phyloP scores from a whole-genome alignment of 35 echinoderm and acorn worm genomes.

The Apostichopus californicus region DNA sequence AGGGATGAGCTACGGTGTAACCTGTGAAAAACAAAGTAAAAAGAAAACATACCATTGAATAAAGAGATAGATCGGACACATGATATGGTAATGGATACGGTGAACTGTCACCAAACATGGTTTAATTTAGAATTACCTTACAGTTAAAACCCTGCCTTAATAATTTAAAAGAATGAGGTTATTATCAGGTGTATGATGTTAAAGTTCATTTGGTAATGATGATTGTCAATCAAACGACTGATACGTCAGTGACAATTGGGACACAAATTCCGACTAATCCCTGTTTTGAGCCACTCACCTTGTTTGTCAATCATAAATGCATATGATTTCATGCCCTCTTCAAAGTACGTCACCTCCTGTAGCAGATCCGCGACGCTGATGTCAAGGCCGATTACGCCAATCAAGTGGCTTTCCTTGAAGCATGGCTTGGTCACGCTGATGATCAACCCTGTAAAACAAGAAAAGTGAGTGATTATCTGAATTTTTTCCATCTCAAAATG shows the following conservation, averaged over 20 bases:
- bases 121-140: too few species aligned
- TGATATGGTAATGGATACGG: too few species aligned
- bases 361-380: slow-evolving; percentile 84
- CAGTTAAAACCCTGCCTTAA: too few species aligned
- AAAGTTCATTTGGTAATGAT: too few species aligned
- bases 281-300: slow-evolving; percentile 41
- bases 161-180: too few species aligned
- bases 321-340: slow-evolving; percentile 88
- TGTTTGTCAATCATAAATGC: slow-evolving; percentile 83
- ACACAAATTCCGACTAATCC: too few species aligned
- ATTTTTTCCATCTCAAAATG: neutral
- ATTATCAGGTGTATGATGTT: too few species aligned
- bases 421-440: slow-evolving; percentile 86
- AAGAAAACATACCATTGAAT: too few species aligned
- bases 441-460: slow-evolving; percentile 60
- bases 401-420: slow-evolving; percentile 70
- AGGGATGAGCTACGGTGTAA: slow-evolving; percentile 82
- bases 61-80: too few species aligned
- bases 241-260: too few species aligned
- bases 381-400: slow-evolving; percentile 84
- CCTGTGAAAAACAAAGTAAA: slow-evolving; percentile 40
- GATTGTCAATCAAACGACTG: neutral
- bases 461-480: neutral
- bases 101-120: too few species aligned
- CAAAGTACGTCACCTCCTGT: slow-evolving; percentile 92